These are phyloP conservation scores for Antheraea yamamai DNA, from an alignment of 2,888 invertebrate genomes.

Conservation along the genomic window DNA sequence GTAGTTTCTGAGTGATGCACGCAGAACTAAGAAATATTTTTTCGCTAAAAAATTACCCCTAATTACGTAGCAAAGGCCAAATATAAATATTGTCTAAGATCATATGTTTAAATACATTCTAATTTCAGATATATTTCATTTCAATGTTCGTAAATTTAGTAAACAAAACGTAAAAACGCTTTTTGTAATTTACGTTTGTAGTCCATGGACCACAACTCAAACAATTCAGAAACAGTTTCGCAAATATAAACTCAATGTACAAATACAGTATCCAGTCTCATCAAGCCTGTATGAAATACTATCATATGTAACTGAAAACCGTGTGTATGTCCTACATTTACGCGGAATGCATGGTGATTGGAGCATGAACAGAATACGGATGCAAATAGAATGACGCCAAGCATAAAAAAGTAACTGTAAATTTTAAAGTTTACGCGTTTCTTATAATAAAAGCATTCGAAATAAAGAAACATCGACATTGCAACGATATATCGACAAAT, in stretches of 20 bases:
- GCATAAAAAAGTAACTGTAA: not conserved
- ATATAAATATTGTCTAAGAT: no score
- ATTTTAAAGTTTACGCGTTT: not conserved
- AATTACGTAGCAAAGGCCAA: no score
- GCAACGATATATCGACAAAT: no score
- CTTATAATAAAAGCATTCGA: not conserved
- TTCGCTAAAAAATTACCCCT: no score
- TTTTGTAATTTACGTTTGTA: not conserved
- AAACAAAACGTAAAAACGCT: no score
- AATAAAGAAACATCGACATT: not conserved
- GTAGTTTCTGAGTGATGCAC: no score
- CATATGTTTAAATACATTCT: no score
- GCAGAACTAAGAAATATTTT: no score
- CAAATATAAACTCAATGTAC: not conserved
- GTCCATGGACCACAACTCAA: not conserved
- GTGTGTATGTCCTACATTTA: conserved; percentile 46
- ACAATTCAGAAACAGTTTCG: not conserved
- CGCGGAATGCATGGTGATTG: conserved; percentile 24
- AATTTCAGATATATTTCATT: no score
- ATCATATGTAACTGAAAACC: conserved; percentile 51
- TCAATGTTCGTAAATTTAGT: no score
- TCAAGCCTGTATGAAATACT: conserved; percentile 43
- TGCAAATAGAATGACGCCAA: conserved; percentile 15
- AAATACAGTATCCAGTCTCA: not conserved
- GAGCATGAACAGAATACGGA: conserved; percentile 26